These are phyloP conservation scores for Eugnorisma glareosa DNA, from an alignment of 2,888 invertebrate species.

Conservation along the genomic window DNA sequence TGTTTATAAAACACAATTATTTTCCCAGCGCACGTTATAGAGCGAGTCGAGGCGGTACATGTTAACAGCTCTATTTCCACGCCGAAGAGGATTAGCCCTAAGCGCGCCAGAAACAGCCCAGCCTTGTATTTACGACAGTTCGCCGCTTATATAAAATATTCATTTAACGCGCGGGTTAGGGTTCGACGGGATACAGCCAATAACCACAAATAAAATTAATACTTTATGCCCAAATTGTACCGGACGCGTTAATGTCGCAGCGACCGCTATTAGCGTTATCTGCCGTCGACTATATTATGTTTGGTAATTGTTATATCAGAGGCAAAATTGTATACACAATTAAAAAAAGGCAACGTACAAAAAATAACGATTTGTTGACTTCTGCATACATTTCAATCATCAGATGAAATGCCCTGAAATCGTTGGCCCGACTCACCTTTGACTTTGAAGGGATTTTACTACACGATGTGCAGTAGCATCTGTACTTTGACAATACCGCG, in stretches of 20 bases:
- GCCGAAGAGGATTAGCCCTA: slow-evolving; percentile 64
- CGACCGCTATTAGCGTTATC: slow-evolving; percentile 41
- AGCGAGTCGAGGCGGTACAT: slow-evolving; percentile 28
- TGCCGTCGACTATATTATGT: slow-evolving; percentile 9
- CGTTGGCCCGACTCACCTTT: background rate
- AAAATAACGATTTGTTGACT: slow-evolving; percentile 12
- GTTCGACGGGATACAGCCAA: slow-evolving; percentile 68
- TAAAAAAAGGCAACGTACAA: background rate
- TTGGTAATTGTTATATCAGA: slow-evolving; percentile 9
- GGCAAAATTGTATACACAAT: background rate
- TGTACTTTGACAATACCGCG: background rate
- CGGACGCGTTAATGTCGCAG: slow-evolving; percentile 64
- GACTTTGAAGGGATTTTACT: slow-evolving; percentile 4
- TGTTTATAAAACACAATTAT: slow-evolving; percentile 2
- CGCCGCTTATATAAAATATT: slow-evolving; percentile 72
- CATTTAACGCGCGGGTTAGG: slow-evolving; percentile 66
- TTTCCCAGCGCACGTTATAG: slow-evolving; percentile 8
- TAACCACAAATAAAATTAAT: slow-evolving; percentile 74
- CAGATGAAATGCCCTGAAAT: slow-evolving; percentile 5
- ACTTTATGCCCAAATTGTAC: slow-evolving; percentile 64
- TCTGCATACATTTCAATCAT: slow-evolving; percentile 13
- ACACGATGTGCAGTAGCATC: background rate
- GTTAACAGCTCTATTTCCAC: slow-evolving; percentile 49
- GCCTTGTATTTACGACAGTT: slow-evolving; percentile 70
- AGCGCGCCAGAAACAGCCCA: slow-evolving; percentile 59